Conservation (phyloP, 2,888 invertebrate genomes). For the Drosophila nr. fundita region DNA sequence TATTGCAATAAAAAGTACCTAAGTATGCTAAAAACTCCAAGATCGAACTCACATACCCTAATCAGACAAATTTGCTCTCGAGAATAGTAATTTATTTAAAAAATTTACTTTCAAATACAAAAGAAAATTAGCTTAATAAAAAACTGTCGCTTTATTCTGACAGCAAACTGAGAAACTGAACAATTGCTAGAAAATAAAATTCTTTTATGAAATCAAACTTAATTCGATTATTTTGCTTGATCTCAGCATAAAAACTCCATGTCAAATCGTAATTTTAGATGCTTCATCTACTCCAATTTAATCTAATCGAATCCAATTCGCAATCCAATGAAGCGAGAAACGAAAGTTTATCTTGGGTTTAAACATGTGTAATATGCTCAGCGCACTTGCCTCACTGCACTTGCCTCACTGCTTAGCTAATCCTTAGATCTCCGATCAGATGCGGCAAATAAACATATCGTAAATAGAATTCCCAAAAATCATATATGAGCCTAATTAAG, state of each 20-base stretch:
- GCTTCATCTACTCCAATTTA: not conserved
- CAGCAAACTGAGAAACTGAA: not conserved
- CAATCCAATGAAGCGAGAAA: constrained; percentile 43
- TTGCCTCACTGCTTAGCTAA: constrained; percentile 20
- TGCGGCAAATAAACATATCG: constrained; percentile 33
- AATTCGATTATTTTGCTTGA: not conserved
- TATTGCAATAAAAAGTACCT: not conserved
- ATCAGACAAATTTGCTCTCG: not conserved
- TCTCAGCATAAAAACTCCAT: not conserved
- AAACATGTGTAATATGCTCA: constrained; percentile 11
- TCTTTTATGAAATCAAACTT: not conserved
- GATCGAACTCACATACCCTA: not conserved
- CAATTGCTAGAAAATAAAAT: not conserved
- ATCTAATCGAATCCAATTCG: constrained; percentile 16
- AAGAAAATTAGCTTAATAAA: not conserved
- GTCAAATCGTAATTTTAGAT: not conserved
- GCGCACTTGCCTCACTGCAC: constrained; percentile 36
- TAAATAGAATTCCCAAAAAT: constrained; percentile 56
- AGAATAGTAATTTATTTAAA: not conserved
- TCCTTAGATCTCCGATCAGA: constrained; percentile 28
- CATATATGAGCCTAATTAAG: constrained; percentile 81
- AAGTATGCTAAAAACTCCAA: not conserved
- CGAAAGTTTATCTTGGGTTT: constrained; percentile 14
- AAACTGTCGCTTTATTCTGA: not conserved
- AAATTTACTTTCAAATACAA: not conserved